phyloP scores from a whole-genome alignment of 1,140 invertebrate genomes.

The Drosophila rufa region DNA sequence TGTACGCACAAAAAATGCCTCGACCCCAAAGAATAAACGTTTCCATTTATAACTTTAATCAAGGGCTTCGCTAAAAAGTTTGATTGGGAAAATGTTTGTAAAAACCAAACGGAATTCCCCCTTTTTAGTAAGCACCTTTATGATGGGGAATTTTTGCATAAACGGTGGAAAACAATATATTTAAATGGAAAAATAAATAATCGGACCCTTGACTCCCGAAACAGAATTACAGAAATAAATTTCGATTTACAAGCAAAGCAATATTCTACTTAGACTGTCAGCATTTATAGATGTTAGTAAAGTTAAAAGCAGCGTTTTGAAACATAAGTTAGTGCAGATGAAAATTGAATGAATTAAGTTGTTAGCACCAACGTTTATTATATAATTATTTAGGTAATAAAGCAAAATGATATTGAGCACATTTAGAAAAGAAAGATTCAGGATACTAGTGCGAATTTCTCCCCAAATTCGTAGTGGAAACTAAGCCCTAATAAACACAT shows the following conservation, averaged over 20 bases:
- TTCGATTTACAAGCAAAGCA: conserved; percentile 10
- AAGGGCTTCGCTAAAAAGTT: conserved; percentile 21
- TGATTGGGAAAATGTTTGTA: conserved; percentile 16
- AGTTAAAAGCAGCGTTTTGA: background rate
- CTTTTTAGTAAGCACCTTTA: background rate
- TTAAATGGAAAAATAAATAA: conserved; percentile 14
- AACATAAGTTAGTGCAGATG: background rate
- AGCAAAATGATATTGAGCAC: too few relatives aligned
- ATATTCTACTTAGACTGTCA: background rate
- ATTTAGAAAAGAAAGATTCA: too few relatives aligned
- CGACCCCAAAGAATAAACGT: conserved; percentile 4
- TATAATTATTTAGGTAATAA: too few relatives aligned
- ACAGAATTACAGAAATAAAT: background rate
- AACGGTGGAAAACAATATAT: conserved; percentile 14
- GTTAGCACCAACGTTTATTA: too few relatives aligned
- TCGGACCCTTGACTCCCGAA: background rate
- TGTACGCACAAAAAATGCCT: background rate
- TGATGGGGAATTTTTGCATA: conserved; percentile 55
- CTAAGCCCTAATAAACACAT: background rate
- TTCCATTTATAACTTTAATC: conserved; percentile 22
- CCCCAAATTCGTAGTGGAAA: background rate
- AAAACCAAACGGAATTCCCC: background rate
- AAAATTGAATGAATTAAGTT: background rate
- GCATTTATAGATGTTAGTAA: background rate
- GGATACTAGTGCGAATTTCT: too few relatives aligned